These are phyloP conservation scores for Rhinoptilus africanus DNA, from an alignment of 2,113 vertebrate species.

Conservation along the genomic window DNA sequence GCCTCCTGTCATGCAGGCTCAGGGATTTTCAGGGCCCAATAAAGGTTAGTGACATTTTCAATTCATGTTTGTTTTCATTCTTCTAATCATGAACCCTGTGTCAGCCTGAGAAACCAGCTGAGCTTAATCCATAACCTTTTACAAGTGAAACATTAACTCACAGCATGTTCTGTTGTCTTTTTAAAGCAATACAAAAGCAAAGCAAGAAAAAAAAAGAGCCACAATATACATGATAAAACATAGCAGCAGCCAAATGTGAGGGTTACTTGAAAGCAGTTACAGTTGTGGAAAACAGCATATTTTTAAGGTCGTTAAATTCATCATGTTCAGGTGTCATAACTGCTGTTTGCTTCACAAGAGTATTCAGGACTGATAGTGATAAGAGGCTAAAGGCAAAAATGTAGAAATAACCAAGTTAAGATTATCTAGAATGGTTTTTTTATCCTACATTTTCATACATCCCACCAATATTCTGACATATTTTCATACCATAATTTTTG, in stretches of 20 bases:
- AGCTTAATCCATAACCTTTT: constrained; percentile 78
- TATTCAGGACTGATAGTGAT: neutral
- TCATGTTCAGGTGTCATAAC: neutral
- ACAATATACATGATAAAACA: constrained; percentile 57
- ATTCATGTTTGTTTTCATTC: constrained; percentile 79
- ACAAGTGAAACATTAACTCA: constrained; percentile 74
- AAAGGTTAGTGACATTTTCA: constrained; percentile 79
- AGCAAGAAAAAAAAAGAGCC: neutral
- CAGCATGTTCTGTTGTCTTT: constrained; percentile 70
- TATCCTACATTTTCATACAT: neutral
- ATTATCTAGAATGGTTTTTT: neutral
- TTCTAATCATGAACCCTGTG: constrained; percentile 72
- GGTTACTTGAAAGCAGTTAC: constrained; percentile 36
- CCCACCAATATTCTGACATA: neutral
- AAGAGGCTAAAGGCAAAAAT: neutral
- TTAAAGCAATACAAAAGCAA: constrained; percentile 68
- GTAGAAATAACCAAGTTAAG: neutral
- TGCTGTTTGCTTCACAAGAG: neutral
- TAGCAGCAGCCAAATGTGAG: constrained; percentile 33
- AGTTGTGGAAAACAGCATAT: constrained; percentile 4
- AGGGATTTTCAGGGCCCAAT: constrained; percentile 66
- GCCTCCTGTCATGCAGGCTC: constrained; percentile 73
- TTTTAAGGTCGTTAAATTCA: neutral
- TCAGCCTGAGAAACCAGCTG: constrained; percentile 73
- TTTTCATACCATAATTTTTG: neutral